Evolutionary conservation across 2,888 invertebrate species (phyloP).

Genomic region (Troides aeacus): DNA sequence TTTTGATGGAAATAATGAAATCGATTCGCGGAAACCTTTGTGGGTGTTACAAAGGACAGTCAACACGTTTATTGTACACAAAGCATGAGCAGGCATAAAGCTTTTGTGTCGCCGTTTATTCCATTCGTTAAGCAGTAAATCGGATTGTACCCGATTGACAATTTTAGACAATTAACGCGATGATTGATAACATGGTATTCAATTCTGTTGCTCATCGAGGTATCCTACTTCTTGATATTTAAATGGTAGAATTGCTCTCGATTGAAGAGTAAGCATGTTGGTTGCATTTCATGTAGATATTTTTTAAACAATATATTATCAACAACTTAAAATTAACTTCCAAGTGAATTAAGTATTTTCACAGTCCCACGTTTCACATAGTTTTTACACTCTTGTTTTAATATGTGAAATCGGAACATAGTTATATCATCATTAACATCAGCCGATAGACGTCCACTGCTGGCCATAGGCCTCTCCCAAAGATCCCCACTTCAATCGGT

Average conservation of each 20-base stretch:
- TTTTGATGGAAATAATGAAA: neutral
- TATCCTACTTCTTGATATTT: neutral
- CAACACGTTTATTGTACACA: neutral
- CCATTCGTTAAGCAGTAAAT: conserved; percentile 3
- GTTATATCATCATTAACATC: no score
- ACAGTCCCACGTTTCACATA: no score
- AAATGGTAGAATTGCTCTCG: neutral
- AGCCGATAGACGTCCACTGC: no score
- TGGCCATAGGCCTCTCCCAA: no score
- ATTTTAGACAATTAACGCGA: neutral
- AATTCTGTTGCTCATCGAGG: neutral
- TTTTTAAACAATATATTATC: no score
- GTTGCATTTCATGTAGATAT: no score
- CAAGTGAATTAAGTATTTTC: no score
- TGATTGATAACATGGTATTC: neutral
- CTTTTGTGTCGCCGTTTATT: conserved; percentile 6
- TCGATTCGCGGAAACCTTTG: neutral
- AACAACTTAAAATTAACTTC: no score
- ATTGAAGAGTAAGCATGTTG: no score
- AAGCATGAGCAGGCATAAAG: neutral
- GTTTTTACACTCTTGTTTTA: no score
- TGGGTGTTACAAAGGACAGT: neutral
- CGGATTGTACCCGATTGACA: neutral
- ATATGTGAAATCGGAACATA: no score
- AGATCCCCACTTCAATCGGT: no score